A percentile compares a stretch with the other conserved stretches of the same genome.
Conservation (phyloP, 2,888 invertebrate genomes). For the Capitulum mitella region DNA sequence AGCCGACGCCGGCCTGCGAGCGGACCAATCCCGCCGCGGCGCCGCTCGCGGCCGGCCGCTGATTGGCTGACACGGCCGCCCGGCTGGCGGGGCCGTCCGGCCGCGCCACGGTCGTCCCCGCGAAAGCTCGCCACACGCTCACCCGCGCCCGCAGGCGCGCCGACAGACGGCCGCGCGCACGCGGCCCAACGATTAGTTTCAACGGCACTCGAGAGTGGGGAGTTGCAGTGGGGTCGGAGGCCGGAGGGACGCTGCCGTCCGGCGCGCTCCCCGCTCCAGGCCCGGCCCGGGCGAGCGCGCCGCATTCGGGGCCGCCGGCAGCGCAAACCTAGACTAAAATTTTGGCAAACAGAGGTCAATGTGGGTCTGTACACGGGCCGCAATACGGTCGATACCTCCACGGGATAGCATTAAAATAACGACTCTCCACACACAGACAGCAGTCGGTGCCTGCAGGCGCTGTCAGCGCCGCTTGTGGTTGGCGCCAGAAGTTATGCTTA, state of each 20-base stretch:
- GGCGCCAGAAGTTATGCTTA: neutral
- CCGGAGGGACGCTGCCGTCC: neutral
- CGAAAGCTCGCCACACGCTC: neutral
- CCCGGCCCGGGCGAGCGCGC: neutral
- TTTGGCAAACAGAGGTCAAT: constrained; percentile 12
- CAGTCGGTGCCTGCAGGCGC: neutral
- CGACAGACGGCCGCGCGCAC: neutral
- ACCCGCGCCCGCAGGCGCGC: neutral
- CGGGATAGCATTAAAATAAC: constrained; percentile 12
- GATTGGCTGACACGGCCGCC: too few relatives aligned
- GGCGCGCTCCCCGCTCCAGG: neutral
- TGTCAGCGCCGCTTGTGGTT: neutral
- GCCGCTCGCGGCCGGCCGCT: too few relatives aligned
- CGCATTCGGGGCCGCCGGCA: too few relatives aligned
- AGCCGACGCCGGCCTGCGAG: neutral
- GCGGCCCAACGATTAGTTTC: neutral
- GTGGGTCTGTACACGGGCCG: neutral
- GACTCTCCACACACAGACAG: neutral
- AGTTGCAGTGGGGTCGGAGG: neutral
- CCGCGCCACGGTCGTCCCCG: too few relatives aligned
- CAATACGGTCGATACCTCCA: neutral
- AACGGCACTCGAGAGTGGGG: neutral
- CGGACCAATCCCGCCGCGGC: neutral
- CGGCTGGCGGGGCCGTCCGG: too few relatives aligned
- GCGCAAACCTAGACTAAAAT: constrained; percentile 3